phyloP scores from a whole-genome alignment of 1,140 invertebrate genomes.

The Hycleus phaleratus region DNA sequence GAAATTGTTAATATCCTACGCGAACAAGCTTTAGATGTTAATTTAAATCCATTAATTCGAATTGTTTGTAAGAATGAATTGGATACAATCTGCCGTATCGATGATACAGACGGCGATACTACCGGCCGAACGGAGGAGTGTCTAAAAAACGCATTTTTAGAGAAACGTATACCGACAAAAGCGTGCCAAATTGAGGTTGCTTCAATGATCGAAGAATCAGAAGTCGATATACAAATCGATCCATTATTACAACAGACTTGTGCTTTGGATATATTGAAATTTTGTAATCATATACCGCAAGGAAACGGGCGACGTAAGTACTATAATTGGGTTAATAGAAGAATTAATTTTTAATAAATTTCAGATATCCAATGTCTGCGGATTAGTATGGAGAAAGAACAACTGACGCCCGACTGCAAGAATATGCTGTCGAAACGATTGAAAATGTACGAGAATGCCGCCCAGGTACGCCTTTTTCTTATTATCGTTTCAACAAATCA shows the following conservation, averaged over 20 bases:
- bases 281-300: slow-evolving; percentile 72
- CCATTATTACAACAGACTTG: slow-evolving; percentile 71
- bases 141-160: slow-evolving; percentile 70
- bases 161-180: slow-evolving; percentile 61
- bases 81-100: slow-evolving; percentile 50
- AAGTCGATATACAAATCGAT: slow-evolving; percentile 77
- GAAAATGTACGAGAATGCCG: slow-evolving; percentile 85
- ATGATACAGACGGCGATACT: slow-evolving; percentile 47
- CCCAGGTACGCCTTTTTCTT: slow-evolving; percentile 50
- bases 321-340: neutral
- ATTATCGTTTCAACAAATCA: neutral
- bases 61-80: slow-evolving; percentile 67
- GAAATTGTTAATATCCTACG: slow-evolving; percentile 74
- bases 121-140: slow-evolving; percentile 72
- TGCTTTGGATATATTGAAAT: slow-evolving; percentile 70
- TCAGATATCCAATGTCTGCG: slow-evolving; percentile 77
- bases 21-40: slow-evolving; percentile 81
- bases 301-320: slow-evolving; percentile 78
- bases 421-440: slow-evolving; percentile 70
- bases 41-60: slow-evolving; percentile 73
- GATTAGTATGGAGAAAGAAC: slow-evolving; percentile 57
- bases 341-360: slow-evolving; percentile 33
- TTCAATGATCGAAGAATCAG: slow-evolving; percentile 67
- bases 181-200: slow-evolving; percentile 76
- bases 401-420: slow-evolving; percentile 66